phyloP scores from a whole-genome alignment of 2,888 invertebrate species.

The Gandaritis pyraliata region DNA sequence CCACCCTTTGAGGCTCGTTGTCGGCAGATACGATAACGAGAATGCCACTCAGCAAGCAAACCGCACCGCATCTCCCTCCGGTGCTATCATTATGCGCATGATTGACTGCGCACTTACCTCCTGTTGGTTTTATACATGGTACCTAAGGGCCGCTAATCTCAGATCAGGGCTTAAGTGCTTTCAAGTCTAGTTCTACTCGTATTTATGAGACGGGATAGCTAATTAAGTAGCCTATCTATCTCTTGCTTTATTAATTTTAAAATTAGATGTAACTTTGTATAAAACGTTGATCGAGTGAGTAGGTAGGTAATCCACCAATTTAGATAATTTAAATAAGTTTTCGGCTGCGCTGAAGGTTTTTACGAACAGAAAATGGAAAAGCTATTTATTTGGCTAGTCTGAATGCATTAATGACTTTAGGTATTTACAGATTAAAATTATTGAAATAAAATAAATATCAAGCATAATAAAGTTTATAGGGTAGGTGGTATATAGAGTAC shows the following conservation, averaged over 20 bases:
- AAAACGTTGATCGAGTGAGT: not conserved
- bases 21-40: conserved; percentile 75
- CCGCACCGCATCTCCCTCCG: conserved; percentile 65
- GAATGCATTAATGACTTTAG: too few species aligned
- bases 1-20: conserved; percentile 49
- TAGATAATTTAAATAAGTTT: not conserved
- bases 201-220: conserved; percentile 21
- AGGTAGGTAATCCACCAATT: not conserved
- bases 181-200: conserved; percentile 25
- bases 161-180: conserved; percentile 29
- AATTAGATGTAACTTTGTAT: conserved; percentile 11
- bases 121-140: conserved; percentile 60
- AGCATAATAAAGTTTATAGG: too few species aligned
- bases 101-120: conserved; percentile 77
- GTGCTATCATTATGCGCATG: conserved; percentile 76
- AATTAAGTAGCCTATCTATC: conserved; percentile 17
- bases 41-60: conserved; percentile 70
- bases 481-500: too few species aligned
- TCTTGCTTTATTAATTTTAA: conserved; percentile 25
- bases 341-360: too few species aligned
- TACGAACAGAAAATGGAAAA: too few species aligned
- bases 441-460: too few species aligned
- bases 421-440: too few species aligned
- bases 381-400: too few species aligned
- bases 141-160: conserved; percentile 31